Evolutionary conservation across 2,113 vertebrate genomes (phyloP).

Genomic region (Polypterus senegalus): DNA sequence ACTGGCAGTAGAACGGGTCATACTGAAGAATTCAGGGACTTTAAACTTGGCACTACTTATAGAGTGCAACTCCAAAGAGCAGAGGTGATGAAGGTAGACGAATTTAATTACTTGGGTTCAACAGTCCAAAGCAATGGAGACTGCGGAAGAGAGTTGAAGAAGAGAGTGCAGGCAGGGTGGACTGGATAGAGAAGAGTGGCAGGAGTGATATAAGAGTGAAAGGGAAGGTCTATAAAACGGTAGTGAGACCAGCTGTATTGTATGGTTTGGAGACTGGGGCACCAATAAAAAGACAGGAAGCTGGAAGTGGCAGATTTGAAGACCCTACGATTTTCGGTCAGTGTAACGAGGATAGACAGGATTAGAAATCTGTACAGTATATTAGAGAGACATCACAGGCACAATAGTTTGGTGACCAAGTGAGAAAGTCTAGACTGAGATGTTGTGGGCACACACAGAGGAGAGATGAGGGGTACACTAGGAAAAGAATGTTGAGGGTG

Average conservation of each 20-base stretch:
- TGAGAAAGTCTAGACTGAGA: no score
- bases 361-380: slow-evolving; percentile 8
- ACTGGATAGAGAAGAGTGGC: slow-evolving; percentile 23
- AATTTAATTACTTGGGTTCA: background rate
- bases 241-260: background rate
- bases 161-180: slow-evolving; percentile 26
- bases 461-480: no score
- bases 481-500: no score
- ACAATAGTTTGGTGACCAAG: no score
- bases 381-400: no score
- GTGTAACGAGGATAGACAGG: background rate
- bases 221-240: slow-evolving; percentile 10
- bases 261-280: background rate
- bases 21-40: no score
- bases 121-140: background rate
- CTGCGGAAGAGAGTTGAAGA: slow-evolving; percentile 13
- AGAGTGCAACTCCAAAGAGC: slow-evolving; percentile 17
- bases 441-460: no score
- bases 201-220: slow-evolving; percentile 22
- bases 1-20: no score
- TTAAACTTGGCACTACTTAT: no score
- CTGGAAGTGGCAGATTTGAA: background rate
- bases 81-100: slow-evolving; percentile 19
- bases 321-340: background rate
- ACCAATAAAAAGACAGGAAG: background rate